phyloP scores from a whole-genome alignment of 2,888 invertebrate genomes.

The Gerosis bhagava region DNA sequence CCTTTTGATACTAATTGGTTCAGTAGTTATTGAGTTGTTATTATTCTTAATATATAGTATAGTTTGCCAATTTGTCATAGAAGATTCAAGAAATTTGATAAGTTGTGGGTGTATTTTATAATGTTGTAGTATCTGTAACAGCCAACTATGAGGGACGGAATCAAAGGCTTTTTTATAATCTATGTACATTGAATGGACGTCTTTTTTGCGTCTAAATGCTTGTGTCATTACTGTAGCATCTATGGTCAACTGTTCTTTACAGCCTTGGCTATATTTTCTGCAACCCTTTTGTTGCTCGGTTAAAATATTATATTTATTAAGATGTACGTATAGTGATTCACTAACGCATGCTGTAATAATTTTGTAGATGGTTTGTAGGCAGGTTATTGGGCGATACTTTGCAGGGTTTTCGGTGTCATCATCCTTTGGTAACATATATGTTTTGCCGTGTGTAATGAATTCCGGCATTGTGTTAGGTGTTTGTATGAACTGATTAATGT shows the following conservation, averaged over 20 bases:
- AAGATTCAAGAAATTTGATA: background rate
- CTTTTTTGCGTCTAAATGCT: background rate
- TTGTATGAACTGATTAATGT: background rate
- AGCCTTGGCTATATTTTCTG: background rate
- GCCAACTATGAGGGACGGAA: background rate
- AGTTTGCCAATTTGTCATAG: background rate
- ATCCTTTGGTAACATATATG: background rate
- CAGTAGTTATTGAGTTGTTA: background rate
- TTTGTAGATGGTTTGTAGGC: no score
- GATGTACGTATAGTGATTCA: no score
- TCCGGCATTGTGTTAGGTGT: background rate
- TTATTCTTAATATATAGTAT: background rate
- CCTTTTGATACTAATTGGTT: background rate
- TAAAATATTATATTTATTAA: no score
- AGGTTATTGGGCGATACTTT: no score
- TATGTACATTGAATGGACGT: background rate
- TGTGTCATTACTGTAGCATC: background rate
- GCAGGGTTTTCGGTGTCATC: no score
- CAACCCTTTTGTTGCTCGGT: no score
- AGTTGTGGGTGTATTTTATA: background rate
- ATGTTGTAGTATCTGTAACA: background rate
- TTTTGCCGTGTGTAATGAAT: background rate
- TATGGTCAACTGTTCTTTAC: background rate
- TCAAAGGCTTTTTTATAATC: background rate
- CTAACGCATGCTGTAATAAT: no score